phyloP scores from a whole-genome alignment of 2,113 vertebrate genomes.

The Aldabrachelys gigantea region DNA sequence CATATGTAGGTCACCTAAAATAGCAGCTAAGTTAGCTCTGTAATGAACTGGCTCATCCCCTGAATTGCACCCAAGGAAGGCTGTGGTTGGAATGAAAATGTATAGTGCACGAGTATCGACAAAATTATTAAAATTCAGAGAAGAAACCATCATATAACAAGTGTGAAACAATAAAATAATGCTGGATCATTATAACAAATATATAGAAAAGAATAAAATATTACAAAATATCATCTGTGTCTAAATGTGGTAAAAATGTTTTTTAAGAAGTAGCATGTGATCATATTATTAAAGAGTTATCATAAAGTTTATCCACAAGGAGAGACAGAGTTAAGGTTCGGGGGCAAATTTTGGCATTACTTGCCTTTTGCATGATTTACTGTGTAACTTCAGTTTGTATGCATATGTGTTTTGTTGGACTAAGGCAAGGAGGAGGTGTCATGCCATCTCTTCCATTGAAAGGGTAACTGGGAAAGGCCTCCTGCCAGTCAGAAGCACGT shows the following conservation, averaged over 20 bases:
- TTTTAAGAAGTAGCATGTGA: background rate
- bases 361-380: background rate
- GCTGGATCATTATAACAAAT: background rate
- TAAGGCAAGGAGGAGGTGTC: background rate
- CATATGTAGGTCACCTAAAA: slow-evolving; percentile 71
- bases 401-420: background rate
- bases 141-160: fast-evolving
- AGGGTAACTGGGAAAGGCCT: background rate
- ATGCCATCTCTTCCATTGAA: background rate
- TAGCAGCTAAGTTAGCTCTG: slow-evolving; percentile 31
- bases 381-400: background rate
- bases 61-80: slow-evolving; percentile 40
- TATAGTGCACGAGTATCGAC: background rate
- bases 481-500: background rate
- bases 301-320: fast-evolving
- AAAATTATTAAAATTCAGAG: background rate
- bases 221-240: background rate
- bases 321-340: background rate
- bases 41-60: slow-evolving; percentile 64
- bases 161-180: background rate
- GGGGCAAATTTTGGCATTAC: background rate
- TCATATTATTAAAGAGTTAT: background rate
- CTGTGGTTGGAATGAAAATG: background rate
- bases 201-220: background rate
- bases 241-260: fast-evolving